Evolutionary conservation across 2,888 invertebrate species (phyloP).

Genomic region (Halocaridina rubra): DNA sequence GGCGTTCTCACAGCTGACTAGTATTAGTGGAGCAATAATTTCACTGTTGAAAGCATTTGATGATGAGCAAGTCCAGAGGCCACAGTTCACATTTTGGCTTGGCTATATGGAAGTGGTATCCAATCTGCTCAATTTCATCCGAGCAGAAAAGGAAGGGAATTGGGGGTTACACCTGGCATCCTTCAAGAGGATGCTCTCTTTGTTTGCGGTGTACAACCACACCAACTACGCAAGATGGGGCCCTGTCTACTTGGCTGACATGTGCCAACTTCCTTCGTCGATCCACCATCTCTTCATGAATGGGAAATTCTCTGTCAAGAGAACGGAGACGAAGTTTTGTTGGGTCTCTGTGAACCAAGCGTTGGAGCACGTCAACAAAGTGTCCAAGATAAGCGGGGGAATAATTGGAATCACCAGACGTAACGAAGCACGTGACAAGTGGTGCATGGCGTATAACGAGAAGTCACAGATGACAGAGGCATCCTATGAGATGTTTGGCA

Average conservation of each 20-base stretch:
- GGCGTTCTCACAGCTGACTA: not conserved
- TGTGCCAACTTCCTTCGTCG: not conserved
- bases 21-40: not conserved
- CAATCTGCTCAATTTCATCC: not conserved
- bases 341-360: too few species aligned
- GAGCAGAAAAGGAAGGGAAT: not conserved
- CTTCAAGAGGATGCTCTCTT: not conserved
- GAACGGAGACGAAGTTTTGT: too few species aligned
- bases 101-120: not conserved
- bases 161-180: not conserved
- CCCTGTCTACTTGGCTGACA: not conserved
- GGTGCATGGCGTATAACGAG: not conserved
- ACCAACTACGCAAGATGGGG: not conserved
- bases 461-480: not conserved
- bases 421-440: not conserved
- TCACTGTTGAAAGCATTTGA: not conserved
- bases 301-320: too few species aligned
- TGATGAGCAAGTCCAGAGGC: not conserved
- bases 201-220: not conserved
- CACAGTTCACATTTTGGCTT: not conserved
- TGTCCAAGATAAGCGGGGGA: not conserved
- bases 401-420: not conserved
- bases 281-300: too few species aligned
- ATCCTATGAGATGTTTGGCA: too few species aligned
- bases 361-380: too few species aligned